Evolutionary conservation across 2,113 vertebrate genomes (phyloP).

Genomic region (Pionites leucogaster): DNA sequence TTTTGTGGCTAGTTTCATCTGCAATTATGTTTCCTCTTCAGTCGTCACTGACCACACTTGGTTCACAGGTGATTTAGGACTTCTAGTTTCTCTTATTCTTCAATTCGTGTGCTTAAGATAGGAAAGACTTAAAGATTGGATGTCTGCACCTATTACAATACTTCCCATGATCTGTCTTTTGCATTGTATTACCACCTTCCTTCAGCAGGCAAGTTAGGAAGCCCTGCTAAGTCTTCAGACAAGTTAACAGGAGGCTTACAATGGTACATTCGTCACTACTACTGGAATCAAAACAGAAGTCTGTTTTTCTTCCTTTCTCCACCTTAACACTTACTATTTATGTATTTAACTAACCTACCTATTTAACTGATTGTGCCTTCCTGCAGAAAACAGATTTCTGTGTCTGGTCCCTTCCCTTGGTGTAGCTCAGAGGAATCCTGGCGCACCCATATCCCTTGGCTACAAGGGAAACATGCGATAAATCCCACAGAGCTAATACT

Average conservation of each 20-base stretch:
- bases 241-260: background rate
- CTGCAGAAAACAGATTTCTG: background rate
- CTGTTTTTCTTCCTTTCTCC: slow-evolving; percentile 2
- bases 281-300: background rate
- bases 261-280: background rate
- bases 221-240: background rate
- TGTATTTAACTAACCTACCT: background rate
- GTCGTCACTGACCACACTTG: background rate
- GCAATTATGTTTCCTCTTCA: background rate
- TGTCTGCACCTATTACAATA: background rate
- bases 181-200: background rate
- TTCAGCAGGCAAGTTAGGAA: background rate
- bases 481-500: background rate
- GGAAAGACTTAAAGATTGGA: background rate
- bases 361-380: background rate
- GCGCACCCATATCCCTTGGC: background rate
- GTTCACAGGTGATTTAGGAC: background rate
- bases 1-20: background rate
- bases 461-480: background rate
- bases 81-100: background rate
- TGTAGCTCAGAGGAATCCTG: background rate
- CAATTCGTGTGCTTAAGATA: background rate
- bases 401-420: background rate
- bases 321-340: background rate
- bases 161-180: background rate